phyloP scores from a whole-genome alignment of 2,888 invertebrate species.

The Apodemia duryi region DNA sequence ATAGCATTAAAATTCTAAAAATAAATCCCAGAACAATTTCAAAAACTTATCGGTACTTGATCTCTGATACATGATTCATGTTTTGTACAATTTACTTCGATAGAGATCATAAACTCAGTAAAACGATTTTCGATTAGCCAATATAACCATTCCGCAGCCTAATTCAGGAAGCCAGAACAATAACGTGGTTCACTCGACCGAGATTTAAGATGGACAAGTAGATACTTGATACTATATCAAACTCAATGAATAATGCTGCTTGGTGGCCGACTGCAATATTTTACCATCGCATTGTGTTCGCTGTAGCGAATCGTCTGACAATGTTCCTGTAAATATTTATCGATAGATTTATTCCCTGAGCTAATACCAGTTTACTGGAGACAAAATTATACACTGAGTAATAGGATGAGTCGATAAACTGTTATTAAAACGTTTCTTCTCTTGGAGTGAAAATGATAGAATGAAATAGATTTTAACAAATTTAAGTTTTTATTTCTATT shows the following conservation, averaged over 20 bases:
- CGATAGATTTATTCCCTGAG: slow-evolving; percentile 63
- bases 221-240: slow-evolving; percentile 30
- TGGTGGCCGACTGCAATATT: slow-evolving; percentile 44
- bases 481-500: neutral
- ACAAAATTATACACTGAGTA: slow-evolving; percentile 71
- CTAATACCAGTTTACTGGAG: slow-evolving; percentile 45
- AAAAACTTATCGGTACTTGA: slow-evolving; percentile 8
- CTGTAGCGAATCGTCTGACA: slow-evolving; percentile 59
- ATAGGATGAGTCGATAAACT: slow-evolving; percentile 61
- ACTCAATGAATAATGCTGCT: slow-evolving; percentile 48
- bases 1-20: neutral
- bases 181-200: slow-evolving; percentile 23
- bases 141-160: slow-evolving; percentile 18
- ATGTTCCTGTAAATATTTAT: slow-evolving; percentile 66
- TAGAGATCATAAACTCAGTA: slow-evolving; percentile 6
- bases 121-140: slow-evolving; percentile 12
- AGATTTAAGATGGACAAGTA: slow-evolving; percentile 23
- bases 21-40: neutral
- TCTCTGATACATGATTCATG: neutral
- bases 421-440: slow-evolving; percentile 56
- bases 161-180: slow-evolving; percentile 22
- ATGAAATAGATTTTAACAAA: neutral
- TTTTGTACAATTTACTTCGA: slow-evolving; percentile 10
- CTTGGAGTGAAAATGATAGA: slow-evolving; percentile 16
- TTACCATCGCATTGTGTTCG: slow-evolving; percentile 63